Percentiles rank a stretch among this genome's conserved stretches.
Evolutionary conservation across 1,140 invertebrate genomes (phyloP).

Genomic region (Lysiphlebus fabarum): DNA sequence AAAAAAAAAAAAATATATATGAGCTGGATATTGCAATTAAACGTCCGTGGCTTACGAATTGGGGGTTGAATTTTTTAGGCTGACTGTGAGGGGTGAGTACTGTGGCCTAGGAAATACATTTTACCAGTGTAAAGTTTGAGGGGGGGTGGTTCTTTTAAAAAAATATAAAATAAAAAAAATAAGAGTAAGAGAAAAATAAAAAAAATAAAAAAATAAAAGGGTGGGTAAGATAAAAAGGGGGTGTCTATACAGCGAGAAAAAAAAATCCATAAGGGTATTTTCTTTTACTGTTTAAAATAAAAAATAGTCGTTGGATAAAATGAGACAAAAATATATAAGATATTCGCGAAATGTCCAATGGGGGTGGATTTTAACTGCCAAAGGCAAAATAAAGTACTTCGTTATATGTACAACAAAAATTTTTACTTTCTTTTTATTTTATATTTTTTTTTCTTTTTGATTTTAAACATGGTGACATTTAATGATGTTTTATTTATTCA

Average conservation of each 20-base stretch:
- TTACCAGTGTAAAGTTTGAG: background rate
- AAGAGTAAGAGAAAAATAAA: too few species aligned
- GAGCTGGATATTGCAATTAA: conserved; percentile 51
- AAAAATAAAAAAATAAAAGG: too few species aligned
- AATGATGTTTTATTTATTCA: too few species aligned
- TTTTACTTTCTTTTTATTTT: too few species aligned
- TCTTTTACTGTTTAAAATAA: conserved; percentile 29
- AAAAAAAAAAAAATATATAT: conserved; percentile 37
- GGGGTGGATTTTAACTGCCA: conserved; percentile 34
- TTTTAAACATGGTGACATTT: too few species aligned
- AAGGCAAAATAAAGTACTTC: conserved; percentile 46
- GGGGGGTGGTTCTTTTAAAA: conserved; percentile 19
- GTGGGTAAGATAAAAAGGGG: conserved; percentile 22
- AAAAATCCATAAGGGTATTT: conserved; percentile 51
- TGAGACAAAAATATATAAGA: conserved; percentile 14
- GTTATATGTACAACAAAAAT: conserved; percentile 26
- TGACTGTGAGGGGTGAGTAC: conserved; percentile 28
- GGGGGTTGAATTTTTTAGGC: conserved; percentile 49
- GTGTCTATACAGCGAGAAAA: conserved; percentile 40
- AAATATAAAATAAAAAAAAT: too few species aligned
- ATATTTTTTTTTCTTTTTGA: too few species aligned
- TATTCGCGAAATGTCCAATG: conserved; percentile 19
- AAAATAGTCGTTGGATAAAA: conserved; percentile 26
- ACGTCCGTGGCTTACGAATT: conserved; percentile 49
- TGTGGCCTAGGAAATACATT: background rate